Conservation (phyloP, 2,113 vertebrate genomes). For the Arothron firmamentum region DNA sequence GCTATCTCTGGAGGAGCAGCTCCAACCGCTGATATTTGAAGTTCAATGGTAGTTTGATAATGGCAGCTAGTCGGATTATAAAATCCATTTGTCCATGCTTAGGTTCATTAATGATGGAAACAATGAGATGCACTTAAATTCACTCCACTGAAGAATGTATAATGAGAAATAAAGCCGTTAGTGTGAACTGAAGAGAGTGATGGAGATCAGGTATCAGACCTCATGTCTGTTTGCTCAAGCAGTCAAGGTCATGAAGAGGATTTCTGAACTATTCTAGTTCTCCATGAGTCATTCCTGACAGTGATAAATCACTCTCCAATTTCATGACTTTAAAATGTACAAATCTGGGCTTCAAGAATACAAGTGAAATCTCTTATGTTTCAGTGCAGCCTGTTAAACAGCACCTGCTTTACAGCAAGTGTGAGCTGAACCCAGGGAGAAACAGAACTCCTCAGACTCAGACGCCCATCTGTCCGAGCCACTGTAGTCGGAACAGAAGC, state of each 20-base stretch:
- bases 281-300: too few relatives aligned
- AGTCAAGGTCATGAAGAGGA: too few relatives aligned
- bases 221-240: too few relatives aligned
- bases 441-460: conserved; percentile 4
- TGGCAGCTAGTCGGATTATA: conserved; percentile 13
- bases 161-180: background rate
- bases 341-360: too few relatives aligned
- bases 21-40: conserved; percentile 16
- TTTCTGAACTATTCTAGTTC: too few relatives aligned
- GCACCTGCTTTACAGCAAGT: background rate
- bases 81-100: conserved; percentile 15
- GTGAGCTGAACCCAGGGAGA: background rate
- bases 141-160: conserved; percentile 4
- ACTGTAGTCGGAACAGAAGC: background rate
- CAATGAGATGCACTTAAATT: conserved; percentile 10
- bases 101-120: conserved; percentile 26
- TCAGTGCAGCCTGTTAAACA: background rate
- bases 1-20: conserved; percentile 21
- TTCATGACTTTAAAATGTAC: too few relatives aligned
- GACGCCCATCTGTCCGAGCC: background rate
- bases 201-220: too few relatives aligned
- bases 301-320: too few relatives aligned
- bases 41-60: conserved; percentile 26
- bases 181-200: background rate
- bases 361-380: too few relatives aligned